Evolutionary conservation across 2,797 vertebrate species (phyloP).

Genomic region (Neopelma chrysocephalum): DNA sequence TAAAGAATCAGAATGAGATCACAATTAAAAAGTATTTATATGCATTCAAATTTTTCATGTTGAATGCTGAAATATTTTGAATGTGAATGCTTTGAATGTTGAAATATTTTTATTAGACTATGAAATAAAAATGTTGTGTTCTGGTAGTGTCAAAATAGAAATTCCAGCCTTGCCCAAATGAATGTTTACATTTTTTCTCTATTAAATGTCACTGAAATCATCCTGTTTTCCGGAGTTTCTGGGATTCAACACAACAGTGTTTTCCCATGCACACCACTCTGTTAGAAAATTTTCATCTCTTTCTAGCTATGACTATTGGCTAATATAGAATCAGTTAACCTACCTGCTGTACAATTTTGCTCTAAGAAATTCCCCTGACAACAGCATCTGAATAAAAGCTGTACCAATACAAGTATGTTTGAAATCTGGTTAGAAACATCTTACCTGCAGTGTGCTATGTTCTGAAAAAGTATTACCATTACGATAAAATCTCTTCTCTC

Average conservation of each 20-base stretch:
- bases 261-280: not conserved
- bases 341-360: not conserved
- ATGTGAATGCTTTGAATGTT: not conserved
- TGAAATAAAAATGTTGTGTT: not conserved
- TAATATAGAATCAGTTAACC: not conserved
- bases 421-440: not conserved
- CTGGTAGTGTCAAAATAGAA: not conserved
- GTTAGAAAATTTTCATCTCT: not conserved
- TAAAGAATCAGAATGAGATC: not conserved
- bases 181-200: not conserved
- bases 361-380: not conserved
- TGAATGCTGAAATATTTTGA: not conserved
- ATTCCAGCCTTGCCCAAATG: not conserved
- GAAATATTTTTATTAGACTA: not conserved
- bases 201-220: not conserved
- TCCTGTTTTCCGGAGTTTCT: not conserved
- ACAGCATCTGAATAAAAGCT: conserved; percentile 6
- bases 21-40: not conserved
- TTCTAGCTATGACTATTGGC: not conserved
- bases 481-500: not conserved
- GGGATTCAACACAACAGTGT: not conserved
- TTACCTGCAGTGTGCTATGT: not conserved
- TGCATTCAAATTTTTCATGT: not conserved
- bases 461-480: not conserved
- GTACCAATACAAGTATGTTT: not conserved